Percentiles rank a stretch among this genome's conserved stretches.
Evolutionary conservation across 2,888 invertebrate genomes (phyloP).

Genomic region (Ephialtes manifestator): DNA sequence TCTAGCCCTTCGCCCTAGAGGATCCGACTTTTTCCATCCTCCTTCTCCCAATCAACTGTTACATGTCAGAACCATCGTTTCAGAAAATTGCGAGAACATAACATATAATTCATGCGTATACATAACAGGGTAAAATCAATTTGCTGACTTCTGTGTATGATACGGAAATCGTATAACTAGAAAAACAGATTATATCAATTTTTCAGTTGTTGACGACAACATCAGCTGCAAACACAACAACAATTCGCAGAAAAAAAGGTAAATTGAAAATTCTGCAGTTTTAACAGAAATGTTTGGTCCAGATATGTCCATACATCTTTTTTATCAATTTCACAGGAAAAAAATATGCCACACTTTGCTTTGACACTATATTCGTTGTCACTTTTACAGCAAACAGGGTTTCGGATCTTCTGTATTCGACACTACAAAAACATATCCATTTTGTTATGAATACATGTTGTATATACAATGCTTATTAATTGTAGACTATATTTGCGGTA

Average conservation of each 20-base stretch:
- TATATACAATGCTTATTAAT: no score
- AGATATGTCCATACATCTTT: no score
- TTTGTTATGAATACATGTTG: no score
- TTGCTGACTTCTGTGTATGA: background rate
- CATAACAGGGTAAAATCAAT: conserved; percentile 5
- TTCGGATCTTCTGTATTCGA: no score
- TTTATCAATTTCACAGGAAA: no score
- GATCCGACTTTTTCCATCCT: background rate
- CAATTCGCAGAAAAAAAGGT: background rate
- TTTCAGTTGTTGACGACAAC: background rate
- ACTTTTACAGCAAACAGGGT: no score
- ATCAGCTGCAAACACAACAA: background rate
- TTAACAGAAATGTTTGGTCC: no score
- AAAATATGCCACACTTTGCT: no score
- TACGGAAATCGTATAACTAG: background rate
- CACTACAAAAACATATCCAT: no score
- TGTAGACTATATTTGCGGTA: no score
- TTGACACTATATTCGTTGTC: no score
- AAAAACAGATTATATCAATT: background rate
- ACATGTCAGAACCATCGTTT: background rate
- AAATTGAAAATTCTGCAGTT: no score
- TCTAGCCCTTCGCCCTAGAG: background rate
- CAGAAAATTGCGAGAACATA: conserved; percentile 27
- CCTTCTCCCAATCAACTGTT: conserved; percentile 16
- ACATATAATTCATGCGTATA: background rate